These are phyloP conservation scores for Shargacucullia verbasci DNA, from an alignment of 2,888 invertebrate species.

Conservation along the genomic window DNA sequence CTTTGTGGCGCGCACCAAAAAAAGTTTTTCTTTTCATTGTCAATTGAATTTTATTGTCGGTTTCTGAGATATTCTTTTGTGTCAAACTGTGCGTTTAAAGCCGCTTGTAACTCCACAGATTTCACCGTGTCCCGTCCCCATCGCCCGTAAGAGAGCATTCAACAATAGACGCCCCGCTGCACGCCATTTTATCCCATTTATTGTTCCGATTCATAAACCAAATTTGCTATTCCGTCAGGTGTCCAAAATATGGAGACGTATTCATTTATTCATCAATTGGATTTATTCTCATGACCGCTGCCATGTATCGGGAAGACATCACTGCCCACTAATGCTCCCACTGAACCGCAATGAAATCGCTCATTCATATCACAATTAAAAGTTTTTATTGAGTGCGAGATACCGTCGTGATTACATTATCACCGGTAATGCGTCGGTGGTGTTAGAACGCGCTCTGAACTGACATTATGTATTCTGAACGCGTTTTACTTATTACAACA, in stretches of 20 bases:
- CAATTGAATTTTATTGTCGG: conserved; percentile 89
- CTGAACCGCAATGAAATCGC: conserved; percentile 39
- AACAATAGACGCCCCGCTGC: conserved; percentile 83
- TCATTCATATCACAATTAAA: conserved; percentile 54
- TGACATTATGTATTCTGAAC: conserved; percentile 76
- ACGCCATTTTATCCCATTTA: conserved; percentile 83
- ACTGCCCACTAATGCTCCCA: conserved; percentile 38
- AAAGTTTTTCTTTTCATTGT: conserved; percentile 81
- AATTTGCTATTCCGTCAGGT: conserved; percentile 78
- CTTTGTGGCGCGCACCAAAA: conserved; percentile 76
- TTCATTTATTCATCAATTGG: conserved; percentile 71
- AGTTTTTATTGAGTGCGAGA: conserved; percentile 60
- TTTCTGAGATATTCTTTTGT: conserved; percentile 87
- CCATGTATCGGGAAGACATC: conserved; percentile 60
- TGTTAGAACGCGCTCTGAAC: conserved; percentile 69
- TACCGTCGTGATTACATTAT: conserved; percentile 60
- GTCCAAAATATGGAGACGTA: conserved; percentile 74
- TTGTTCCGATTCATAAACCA: conserved; percentile 72
- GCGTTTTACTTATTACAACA: conserved; percentile 78
- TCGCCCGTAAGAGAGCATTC: conserved; percentile 79
- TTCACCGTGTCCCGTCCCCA: conserved; percentile 65
- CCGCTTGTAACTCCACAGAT: conserved; percentile 78
- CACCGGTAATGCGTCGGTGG: conserved; percentile 70
- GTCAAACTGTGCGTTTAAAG: conserved; percentile 86
- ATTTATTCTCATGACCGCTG: conserved; percentile 66